A percentile compares a stretch with the other conserved stretches of the same genome.
Conservation (phyloP, 2,888 invertebrate species). For the Philhelius pedissequus region DNA sequence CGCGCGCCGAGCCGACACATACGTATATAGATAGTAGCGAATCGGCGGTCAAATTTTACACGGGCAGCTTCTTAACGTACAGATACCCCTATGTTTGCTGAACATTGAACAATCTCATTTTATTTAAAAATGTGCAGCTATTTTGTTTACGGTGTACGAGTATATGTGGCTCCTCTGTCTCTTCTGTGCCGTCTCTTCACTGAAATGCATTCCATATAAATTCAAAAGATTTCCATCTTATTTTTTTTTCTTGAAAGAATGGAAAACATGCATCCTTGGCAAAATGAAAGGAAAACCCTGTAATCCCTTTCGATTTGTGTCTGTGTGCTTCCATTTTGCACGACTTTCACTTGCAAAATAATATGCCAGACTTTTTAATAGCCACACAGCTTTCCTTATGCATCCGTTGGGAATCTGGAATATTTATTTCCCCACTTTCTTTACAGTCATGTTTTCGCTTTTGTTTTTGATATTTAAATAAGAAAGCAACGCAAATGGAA, state of each 20-base stretch:
- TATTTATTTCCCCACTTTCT: not conserved
- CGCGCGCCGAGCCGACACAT: too few species aligned
- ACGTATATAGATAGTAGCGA: too few species aligned
- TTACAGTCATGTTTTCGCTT: not conserved
- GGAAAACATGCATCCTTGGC: constrained; percentile 39
- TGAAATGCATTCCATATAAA: not conserved
- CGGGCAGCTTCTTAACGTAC: too few species aligned
- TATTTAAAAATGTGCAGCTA: not conserved
- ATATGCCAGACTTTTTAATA: constrained; percentile 1
- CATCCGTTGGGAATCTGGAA: not conserved
- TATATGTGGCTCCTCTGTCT: too few species aligned
- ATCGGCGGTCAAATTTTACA: too few species aligned
- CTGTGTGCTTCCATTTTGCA: not conserved
- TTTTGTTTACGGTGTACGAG: not conserved
- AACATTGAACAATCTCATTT: too few species aligned
- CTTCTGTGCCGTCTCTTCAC: not conserved
- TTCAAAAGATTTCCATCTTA: constrained; percentile 6
- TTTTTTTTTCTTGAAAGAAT: not conserved
- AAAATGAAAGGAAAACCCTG: constrained; percentile 56
- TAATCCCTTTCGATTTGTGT: constrained; percentile 43
- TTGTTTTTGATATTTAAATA: not conserved
- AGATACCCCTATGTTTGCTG: not conserved
- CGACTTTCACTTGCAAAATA: constrained; percentile 43
- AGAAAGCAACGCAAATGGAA: not conserved
- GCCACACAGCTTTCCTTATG: not conserved